Base-by-base conservation (phyloP, 64 coral and sea anemone genomes). In the Astreopora myriophthalma region DNA sequence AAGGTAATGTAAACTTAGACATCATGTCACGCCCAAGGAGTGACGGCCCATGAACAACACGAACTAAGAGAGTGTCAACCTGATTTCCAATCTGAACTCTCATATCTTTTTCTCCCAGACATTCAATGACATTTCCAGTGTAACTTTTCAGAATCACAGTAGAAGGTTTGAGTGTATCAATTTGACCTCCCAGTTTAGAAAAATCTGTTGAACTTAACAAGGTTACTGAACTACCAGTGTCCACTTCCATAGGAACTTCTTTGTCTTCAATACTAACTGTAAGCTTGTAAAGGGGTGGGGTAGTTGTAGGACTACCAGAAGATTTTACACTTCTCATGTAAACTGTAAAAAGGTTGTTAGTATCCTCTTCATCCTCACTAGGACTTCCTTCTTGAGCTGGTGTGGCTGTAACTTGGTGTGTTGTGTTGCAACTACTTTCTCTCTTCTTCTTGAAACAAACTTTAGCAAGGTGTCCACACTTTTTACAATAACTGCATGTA, bases 1-100 rank as follows among this genome's bases (percentile, higher is more conserved):
- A 85, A 27, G 90, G 90, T 86, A 86, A 42, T 73, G 29, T 73
- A 86, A 92, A 92, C 65, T 73, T 92, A 73, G 64, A 31, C 89
- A 91, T 91, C 62, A 84, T 70, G 27, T 91, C 89, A 31, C 89
- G 27, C 10, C 90, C 90, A 28, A 92, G 24, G 19, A 92, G n/a
- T 10, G 83, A 93, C 14, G 91, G 84, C 23, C 84, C 81, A 24
- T 87, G 71, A 20, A 87, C 84, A 3, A 88, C 40, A 40, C 84
- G 55, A 26, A 81, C 39, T 61, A 33, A 57, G 6, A 88, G 27
- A 32, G 77, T 42, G 49, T 58, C 32, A 1, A 78, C 57, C 34
- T 93, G 85, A 17, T 93, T 74, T 44, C 92, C 92, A 40, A 87
- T 36, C 87, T 31, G 23, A 23, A 93, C 16, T 19, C 27, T 14